Conservation (phyloP, 2,113 vertebrate species). For the Phocoena phocoena region DNA sequence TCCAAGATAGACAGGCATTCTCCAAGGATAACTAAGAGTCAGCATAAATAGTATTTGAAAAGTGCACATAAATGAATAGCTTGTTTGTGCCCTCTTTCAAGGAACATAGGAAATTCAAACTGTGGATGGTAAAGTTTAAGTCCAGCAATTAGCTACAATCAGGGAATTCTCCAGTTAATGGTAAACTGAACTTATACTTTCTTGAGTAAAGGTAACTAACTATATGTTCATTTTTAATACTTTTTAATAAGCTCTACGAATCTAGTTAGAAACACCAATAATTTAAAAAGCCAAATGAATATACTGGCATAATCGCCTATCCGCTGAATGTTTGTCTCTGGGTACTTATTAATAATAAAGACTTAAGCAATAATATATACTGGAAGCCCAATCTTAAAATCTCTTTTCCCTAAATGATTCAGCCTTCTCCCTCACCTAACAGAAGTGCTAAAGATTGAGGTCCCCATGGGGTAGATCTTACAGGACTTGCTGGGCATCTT, state of each 20-base stretch:
- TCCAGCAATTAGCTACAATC: neutral
- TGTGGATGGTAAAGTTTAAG: neutral
- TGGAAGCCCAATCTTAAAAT: neutral
- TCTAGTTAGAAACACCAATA: neutral
- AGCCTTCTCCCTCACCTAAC: neutral
- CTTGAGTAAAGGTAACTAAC: slow-evolving; percentile 14
- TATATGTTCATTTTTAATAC: neutral
- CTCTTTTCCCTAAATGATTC: neutral
- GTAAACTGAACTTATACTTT: neutral
- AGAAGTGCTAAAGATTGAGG: neutral
- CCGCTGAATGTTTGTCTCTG: neutral
- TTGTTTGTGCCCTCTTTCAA: neutral
- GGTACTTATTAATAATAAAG: neutral
- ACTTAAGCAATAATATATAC: neutral
- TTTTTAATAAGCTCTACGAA: neutral
- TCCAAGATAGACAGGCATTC: neutral
- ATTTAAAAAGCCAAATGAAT: neutral
- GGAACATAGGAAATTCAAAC: neutral
- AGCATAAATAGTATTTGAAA: neutral
- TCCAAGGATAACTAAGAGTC: neutral
- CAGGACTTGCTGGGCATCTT: neutral
- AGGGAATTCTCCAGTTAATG: neutral
- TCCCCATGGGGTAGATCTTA: neutral
- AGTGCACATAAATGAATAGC: neutral
- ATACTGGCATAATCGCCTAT: neutral